These are phyloP conservation scores for Crotalus tigris DNA, from an alignment of 2,113 vertebrate species.

Conservation along the genomic window DNA sequence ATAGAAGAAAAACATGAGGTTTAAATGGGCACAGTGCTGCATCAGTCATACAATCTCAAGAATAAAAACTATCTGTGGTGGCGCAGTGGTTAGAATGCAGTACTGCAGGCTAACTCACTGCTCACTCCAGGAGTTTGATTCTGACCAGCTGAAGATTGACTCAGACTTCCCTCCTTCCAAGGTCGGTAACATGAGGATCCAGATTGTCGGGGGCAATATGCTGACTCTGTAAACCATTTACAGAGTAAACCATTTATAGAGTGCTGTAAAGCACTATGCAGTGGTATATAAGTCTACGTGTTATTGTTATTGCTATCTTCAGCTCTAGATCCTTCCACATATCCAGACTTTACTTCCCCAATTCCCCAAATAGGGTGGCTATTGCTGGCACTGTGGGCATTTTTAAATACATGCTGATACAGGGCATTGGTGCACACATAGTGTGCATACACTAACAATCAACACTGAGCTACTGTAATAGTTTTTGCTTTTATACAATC, in stretches of 20 bases:
- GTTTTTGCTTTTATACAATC: not conserved
- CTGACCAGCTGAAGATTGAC: not conserved
- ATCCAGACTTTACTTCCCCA: not conserved
- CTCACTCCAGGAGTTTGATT: not conserved
- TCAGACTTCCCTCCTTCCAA: not conserved
- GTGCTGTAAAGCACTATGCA: not conserved
- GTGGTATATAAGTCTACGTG: not conserved
- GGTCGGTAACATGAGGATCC: not conserved
- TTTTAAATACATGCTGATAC: not conserved
- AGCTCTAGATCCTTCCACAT: not conserved
- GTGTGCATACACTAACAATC: not conserved
- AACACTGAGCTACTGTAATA: not conserved
- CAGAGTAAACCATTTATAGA: not conserved
- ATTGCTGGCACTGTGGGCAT: not conserved
- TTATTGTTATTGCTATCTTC: not conserved
- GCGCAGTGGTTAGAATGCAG: not conserved
- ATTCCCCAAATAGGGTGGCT: not conserved
- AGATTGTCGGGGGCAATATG: not conserved
- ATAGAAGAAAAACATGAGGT: not conserved
- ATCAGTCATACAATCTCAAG: not conserved
- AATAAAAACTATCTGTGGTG: not conserved
- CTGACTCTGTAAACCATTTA: not conserved
- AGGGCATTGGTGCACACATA: not conserved
- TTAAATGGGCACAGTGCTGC: not conserved
- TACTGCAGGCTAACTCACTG: not conserved